A percentile compares a stretch with the other conserved stretches of the same genome.
These are phyloP conservation scores for Turritopsis rubra DNA, from an alignment of 30 jellyfish, hydroid and myxozoan genomes.

Conservation along the genomic window DNA sequence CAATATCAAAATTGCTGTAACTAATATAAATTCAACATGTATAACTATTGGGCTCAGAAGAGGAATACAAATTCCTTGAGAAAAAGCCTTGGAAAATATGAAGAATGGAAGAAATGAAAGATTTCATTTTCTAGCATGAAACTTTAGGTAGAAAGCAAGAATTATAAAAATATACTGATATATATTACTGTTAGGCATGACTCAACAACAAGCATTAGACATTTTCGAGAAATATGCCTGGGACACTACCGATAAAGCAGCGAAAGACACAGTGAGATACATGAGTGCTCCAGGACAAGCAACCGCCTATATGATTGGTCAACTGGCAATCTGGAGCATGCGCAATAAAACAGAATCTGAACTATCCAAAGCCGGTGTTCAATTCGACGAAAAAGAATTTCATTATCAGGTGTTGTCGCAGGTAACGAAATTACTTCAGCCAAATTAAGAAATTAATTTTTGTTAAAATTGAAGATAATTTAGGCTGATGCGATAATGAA, in stretches of 20 bases:
- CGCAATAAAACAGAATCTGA: constrained; percentile 62
- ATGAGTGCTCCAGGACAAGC: constrained; percentile 98
- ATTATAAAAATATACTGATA: no score
- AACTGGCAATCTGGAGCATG: constrained; percentile 81
- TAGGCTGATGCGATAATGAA: not conserved
- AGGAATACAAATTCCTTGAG: no score
- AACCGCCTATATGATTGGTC: constrained; percentile 97
- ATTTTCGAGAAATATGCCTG: constrained; percentile 76
- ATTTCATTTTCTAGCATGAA: no score
- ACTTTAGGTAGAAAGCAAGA: no score
- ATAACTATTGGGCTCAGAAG: no score
- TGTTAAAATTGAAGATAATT: no score
- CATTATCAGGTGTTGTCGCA: constrained; percentile 80
- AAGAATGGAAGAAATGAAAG: no score
- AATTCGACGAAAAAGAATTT: constrained; percentile 71
- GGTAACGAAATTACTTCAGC: not conserved
- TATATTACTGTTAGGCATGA: constrained; percentile 73
- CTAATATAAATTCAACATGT: no score
- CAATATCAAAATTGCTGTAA: no score
- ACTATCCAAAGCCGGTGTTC: constrained; percentile 39
- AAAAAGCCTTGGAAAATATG: no score
- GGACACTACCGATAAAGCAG: constrained; percentile 88
- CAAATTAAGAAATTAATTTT: no score
- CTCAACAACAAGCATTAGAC: constrained; percentile 56
- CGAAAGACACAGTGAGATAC: constrained; percentile 74